Percentiles rank a stretch among this genome's conserved stretches.
Evolutionary conservation across 2,113 vertebrate species (phyloP).

Genomic region (Dicrurus megarhynchus): DNA sequence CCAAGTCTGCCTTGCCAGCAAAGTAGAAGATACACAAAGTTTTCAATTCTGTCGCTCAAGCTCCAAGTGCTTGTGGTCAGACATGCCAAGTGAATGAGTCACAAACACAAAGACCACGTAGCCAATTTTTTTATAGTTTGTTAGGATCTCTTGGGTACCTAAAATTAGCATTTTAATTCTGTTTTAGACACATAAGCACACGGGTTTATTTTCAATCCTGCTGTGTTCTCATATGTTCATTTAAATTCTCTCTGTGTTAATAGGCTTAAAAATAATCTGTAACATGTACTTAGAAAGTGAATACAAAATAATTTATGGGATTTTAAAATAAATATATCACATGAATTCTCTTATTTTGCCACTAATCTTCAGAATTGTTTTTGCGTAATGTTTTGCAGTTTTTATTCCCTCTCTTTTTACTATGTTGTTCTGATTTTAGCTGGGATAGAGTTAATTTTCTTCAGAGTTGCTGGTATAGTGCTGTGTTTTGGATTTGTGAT

Average conservation of each 20-base stretch:
- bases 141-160: background rate
- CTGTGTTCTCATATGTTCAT: background rate
- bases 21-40: background rate
- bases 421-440: background rate
- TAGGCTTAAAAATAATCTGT: background rate
- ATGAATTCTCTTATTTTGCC: accelerated
- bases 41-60: background rate
- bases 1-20: background rate
- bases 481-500: background rate
- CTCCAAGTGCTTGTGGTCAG: background rate
- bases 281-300: background rate
- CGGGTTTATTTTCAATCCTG: background rate
- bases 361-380: background rate
- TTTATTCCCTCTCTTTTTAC: background rate
- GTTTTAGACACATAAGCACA: background rate
- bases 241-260: background rate
- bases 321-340: background rate
- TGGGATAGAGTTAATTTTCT: background rate
- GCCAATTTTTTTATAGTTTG: background rate
- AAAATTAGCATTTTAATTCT: background rate
- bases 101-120: background rate
- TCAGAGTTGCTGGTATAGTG: background rate
- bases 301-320: background rate
- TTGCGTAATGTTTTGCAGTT: background rate
- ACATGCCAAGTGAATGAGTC: background rate